A percentile compares a stretch with the other conserved stretches of the same genome.
These are phyloP conservation scores for Netelia inedita DNA, from an alignment of 2,888 invertebrate genomes.

Conservation along the genomic window DNA sequence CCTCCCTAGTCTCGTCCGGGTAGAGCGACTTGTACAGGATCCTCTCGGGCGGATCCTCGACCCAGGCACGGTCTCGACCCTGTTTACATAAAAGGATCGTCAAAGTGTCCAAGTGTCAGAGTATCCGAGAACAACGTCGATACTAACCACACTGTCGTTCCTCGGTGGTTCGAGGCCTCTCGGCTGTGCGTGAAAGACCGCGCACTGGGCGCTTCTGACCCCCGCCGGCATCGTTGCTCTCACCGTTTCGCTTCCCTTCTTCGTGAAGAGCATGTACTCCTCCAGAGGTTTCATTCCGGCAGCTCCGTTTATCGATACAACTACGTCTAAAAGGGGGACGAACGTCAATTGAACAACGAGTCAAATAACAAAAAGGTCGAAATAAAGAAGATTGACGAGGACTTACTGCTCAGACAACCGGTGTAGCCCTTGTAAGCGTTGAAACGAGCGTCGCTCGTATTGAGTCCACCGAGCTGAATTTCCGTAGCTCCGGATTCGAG, in stretches of 20 bases:
- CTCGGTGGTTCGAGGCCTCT: conserved; percentile 82
- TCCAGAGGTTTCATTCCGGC: conserved; percentile 93
- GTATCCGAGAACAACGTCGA: not conserved
- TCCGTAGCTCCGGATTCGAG: conserved; percentile 88
- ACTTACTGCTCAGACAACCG: conserved; percentile 95
- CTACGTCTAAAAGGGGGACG: conserved; percentile 88
- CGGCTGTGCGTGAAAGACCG: conserved; percentile 88
- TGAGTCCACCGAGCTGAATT: conserved; percentile 94
- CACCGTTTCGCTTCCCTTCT: conserved; percentile 93
- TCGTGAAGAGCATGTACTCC: conserved; percentile 96
- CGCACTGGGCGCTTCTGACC: conserved; percentile 94
- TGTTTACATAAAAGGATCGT: conserved; percentile 80
- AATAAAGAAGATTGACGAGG: not conserved
- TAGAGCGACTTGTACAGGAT: conserved; percentile 91
- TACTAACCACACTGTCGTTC: conserved; percentile 86
- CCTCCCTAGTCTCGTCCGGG: conserved; percentile 91
- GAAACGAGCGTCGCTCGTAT: conserved; percentile 93
- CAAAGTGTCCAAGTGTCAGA: not conserved
- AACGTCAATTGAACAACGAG: not conserved
- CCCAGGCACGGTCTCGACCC: conserved; percentile 93
- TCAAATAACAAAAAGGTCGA: not conserved
- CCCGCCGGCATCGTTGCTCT: conserved; percentile 95
- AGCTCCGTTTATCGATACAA: conserved; percentile 92
- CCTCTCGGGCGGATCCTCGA: conserved; percentile 93
- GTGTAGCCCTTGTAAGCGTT: conserved; percentile 94